These are phyloP conservation scores for Opisthocomus hoazin DNA, from an alignment of 2,113 vertebrate genomes.

Conservation along the genomic window DNA sequence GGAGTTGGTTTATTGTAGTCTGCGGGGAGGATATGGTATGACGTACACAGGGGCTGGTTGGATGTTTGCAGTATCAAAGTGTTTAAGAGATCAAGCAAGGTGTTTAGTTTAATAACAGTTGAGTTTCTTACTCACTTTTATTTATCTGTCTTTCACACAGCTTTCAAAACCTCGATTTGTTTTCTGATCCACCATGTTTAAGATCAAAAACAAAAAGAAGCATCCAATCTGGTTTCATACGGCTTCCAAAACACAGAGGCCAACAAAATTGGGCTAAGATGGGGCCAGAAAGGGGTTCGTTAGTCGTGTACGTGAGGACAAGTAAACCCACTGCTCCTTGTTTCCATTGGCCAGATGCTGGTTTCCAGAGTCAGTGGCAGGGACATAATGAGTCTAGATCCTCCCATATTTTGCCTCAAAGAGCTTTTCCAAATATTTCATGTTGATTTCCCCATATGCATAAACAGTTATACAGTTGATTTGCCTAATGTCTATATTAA, in stretches of 20 bases:
- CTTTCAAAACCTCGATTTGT: background rate
- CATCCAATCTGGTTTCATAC: background rate
- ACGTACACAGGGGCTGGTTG: background rate
- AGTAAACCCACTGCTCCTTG: background rate
- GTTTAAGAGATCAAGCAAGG: background rate
- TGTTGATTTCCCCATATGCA: background rate
- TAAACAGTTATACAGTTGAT: background rate
- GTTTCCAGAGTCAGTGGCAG: background rate
- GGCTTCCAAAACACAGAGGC: background rate
- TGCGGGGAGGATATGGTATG: background rate
- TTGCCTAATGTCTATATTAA: slow-evolving; percentile 52
- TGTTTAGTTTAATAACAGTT: background rate
- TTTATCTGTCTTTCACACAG: background rate
- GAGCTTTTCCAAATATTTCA: background rate
- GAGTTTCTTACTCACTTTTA: background rate
- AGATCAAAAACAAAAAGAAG: background rate
- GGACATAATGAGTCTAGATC: background rate
- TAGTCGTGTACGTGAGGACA: background rate
- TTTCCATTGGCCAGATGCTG: background rate
- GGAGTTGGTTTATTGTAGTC: background rate
- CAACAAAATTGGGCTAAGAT: background rate
- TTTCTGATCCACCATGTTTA: background rate
- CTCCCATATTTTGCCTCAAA: background rate
- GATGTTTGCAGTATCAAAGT: background rate
- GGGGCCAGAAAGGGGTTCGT: background rate